phyloP scores from a whole-genome alignment of 2,888 invertebrate species.

The Eudemis profundana region DNA sequence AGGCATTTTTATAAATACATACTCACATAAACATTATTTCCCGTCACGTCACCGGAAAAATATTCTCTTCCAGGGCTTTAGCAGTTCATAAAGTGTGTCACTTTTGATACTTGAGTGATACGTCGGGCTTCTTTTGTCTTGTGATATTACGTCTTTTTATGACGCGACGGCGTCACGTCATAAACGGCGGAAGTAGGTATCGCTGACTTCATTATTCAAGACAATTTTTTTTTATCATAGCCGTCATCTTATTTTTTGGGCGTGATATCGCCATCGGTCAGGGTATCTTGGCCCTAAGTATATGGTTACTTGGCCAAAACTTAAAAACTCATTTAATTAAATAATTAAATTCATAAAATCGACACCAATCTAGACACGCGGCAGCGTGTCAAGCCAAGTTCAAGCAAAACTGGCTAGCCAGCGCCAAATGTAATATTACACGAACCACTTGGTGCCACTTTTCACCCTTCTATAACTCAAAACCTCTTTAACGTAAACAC shows the following conservation, averaged over 20 bases:
- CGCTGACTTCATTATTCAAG: conserved; percentile 24
- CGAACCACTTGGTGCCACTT: too few relatives aligned
- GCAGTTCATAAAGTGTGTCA: conserved; percentile 26
- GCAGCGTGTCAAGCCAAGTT: too few relatives aligned
- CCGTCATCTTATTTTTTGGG: neutral
- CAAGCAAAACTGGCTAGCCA: too few relatives aligned
- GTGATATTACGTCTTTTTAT: conserved; percentile 30
- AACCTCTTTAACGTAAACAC: too few relatives aligned
- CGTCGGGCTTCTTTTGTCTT: conserved; percentile 19
- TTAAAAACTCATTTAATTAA: too few relatives aligned
- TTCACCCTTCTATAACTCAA: too few relatives aligned
- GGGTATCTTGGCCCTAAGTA: too few relatives aligned
- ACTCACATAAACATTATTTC: neutral
- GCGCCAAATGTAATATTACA: too few relatives aligned
- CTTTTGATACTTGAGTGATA: conserved; percentile 21
- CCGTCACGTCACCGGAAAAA: neutral
- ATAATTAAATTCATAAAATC: too few relatives aligned
- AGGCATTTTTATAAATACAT: neutral
- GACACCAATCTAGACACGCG: too few relatives aligned
- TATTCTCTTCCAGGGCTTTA: conserved; percentile 1
- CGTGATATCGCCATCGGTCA: too few relatives aligned
- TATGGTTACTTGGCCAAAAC: too few relatives aligned
- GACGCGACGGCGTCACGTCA: conserved; percentile 9
- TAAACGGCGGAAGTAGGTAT: conserved; percentile 22
- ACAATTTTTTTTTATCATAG: conserved; percentile 20